These are phyloP conservation scores for Scaptomyza pallida DNA, from an alignment of 1,140 invertebrate genomes.

Conservation along the genomic window DNA sequence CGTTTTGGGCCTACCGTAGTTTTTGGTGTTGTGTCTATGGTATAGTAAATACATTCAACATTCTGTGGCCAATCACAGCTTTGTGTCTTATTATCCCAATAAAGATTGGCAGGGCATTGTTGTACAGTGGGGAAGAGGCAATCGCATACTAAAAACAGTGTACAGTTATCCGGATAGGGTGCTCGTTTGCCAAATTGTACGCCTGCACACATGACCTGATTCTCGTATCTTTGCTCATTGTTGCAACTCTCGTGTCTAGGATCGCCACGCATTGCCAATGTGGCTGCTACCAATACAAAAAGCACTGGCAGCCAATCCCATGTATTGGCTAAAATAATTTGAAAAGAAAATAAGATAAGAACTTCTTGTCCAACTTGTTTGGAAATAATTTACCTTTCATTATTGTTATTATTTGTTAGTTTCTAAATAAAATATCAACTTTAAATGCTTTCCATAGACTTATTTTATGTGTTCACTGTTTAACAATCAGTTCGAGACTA, in stretches of 20 bases:
- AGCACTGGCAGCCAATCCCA: conserved; percentile 17
- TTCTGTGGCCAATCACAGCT: conserved; percentile 59
- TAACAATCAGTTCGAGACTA: conserved; percentile 15
- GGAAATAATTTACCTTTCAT: conserved; percentile 19
- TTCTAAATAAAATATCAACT: neutral
- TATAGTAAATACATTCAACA: conserved; percentile 48
- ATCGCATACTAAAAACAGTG: conserved; percentile 64
- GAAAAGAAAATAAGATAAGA: too few species aligned
- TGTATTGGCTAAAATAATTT: conserved; percentile 1
- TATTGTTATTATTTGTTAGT: neutral
- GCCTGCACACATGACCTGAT: conserved; percentile 61
- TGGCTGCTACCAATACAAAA: conserved; percentile 1
- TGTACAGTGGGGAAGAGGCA: conserved; percentile 70
- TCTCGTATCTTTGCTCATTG: conserved; percentile 67
- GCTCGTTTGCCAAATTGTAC: conserved; percentile 52
- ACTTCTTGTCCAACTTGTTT: too few species aligned
- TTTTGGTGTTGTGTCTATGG: conserved; percentile 24
- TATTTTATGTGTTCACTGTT: conserved; percentile 2
- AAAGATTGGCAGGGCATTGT: conserved; percentile 37
- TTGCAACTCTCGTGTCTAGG: conserved; percentile 46
- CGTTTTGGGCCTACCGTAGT: neutral
- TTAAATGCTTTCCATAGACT: neutral
- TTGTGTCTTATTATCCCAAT: conserved; percentile 60
- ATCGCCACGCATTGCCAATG: conserved; percentile 18
- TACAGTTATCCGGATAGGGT: conserved; percentile 72